Percentiles rank a stretch among this genome's conserved stretches.
phyloP scores from a whole-genome alignment of 2,888 invertebrate genomes.

The Cataglyphis altisquamis region DNA sequence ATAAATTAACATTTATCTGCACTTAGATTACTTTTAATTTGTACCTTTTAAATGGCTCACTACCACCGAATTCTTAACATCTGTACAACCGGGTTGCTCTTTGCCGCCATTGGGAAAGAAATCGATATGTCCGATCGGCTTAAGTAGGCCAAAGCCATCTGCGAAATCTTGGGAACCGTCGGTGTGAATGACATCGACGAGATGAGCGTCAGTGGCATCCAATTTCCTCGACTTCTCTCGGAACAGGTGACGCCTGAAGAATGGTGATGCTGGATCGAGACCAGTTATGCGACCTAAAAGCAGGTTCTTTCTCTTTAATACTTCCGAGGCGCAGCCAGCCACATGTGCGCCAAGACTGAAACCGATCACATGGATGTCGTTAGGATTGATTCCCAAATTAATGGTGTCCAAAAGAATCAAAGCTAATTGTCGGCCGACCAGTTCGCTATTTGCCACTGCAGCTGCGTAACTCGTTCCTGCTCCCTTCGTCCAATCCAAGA shows the following conservation, averaged over 20 bases:
- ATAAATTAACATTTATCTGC: background rate
- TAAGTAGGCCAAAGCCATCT: slow-evolving; percentile 89
- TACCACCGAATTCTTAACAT: slow-evolving; percentile 88
- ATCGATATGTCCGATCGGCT: slow-evolving; percentile 89
- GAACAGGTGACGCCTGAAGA: slow-evolving; percentile 88
- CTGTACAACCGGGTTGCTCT: slow-evolving; percentile 88
- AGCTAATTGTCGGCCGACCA: slow-evolving; percentile 88
- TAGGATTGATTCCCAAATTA: slow-evolving; percentile 85
- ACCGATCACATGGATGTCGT: slow-evolving; percentile 87
- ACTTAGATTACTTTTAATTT: background rate
- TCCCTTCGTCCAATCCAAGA: slow-evolving; percentile 88
- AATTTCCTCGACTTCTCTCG: slow-evolving; percentile 88
- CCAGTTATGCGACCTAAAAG: slow-evolving; percentile 88
- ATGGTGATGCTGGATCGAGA: slow-evolving; percentile 88
- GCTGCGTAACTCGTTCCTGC: slow-evolving; percentile 88
- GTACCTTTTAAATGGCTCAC: slow-evolving; percentile 87
- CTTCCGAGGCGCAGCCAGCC: slow-evolving; percentile 88
- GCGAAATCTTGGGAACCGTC: slow-evolving; percentile 88
- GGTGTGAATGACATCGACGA: slow-evolving; percentile 91
- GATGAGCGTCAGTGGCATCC: slow-evolving; percentile 89
- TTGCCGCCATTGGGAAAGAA: slow-evolving; percentile 89
- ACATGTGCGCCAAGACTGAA: slow-evolving; percentile 89
- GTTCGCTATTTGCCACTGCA: slow-evolving; percentile 89
- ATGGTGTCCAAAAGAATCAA: slow-evolving; percentile 87
- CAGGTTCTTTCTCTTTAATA: slow-evolving; percentile 85